Base-by-base conservation (phyloP, 1,140 invertebrate genomes). In the Ceratina japonica region DNA sequence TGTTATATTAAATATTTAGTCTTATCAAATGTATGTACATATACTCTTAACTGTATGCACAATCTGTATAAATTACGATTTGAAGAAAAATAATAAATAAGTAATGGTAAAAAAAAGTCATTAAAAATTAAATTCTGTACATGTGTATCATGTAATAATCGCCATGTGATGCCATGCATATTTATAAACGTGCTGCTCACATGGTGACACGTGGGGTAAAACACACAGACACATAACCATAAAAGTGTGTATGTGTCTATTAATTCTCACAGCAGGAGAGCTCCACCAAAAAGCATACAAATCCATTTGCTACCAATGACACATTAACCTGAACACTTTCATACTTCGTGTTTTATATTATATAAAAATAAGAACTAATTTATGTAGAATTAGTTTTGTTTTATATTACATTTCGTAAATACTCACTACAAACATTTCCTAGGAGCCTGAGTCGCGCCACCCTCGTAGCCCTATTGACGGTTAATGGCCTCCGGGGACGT, bases 391-490 rank as follows among this genome's bases (percentile, higher is more conserved):
- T 8, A 44, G 37, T 44, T 44, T 44, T 44, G 37, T 44, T 44
- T 44, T 44, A 44, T 44, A 44, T 44, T 44, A 82, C 63, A 62
- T 77, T 44, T 7, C 5, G 84, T 80, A 54, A 71, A 63, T 82
- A 90, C 89, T 90, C 84, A 90, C 89, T 87, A 58, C 75, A 78
- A 66, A 61, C 77, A 79, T 87, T 90, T 68, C 71, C 86, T 22
- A 87, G 87, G 27, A 92, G 89, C 24, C 92, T 83, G 0, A 91
- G 81, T 22, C 87, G 87, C 61, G 91, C 92, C 51, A 92, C 89
- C 86, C 91, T 91, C 62, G 90, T 92, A 52, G 91, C 92, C 59
- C 88, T 87, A 80, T 87, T 78, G 66, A 92, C 84, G 51, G 92
- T 92, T 52, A 92, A 86, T 68, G 89, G 89, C 65, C 88, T 90